Conservation (phyloP, 2,797 vertebrate genomes). For the Triplophysa bombifrons region DNA sequence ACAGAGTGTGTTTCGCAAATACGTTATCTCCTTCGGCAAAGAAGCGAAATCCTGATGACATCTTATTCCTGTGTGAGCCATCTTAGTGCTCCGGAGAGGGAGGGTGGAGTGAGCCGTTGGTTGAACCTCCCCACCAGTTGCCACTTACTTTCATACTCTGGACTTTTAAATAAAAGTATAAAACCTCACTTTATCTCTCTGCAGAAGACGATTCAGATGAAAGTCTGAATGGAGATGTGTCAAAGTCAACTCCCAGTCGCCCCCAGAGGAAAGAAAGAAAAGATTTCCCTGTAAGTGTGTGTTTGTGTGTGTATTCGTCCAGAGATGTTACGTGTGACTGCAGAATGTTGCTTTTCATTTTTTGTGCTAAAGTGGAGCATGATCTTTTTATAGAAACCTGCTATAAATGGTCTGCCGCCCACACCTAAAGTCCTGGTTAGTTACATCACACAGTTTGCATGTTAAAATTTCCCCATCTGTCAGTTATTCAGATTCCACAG, state of each 20-base stretch:
- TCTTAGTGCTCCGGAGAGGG: no score
- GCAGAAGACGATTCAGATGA: constrained; percentile 84
- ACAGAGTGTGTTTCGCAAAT: no score
- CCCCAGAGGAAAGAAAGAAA: constrained; percentile 89
- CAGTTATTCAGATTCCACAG: not conserved
- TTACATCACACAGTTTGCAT: constrained; percentile 42
- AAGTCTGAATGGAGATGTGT: constrained; percentile 79
- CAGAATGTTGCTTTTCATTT: constrained; percentile 5
- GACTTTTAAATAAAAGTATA: not conserved
- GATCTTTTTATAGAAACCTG: constrained; percentile 83
- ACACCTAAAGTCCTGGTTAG: constrained; percentile 99
- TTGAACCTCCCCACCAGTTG: no score
- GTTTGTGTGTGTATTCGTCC: not conserved
- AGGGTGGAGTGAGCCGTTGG: no score
- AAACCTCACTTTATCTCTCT: not conserved
- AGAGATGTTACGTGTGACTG: not conserved
- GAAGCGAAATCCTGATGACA: no score
- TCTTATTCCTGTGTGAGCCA: no score
- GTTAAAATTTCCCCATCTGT: constrained; percentile 18
- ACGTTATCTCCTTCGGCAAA: no score
- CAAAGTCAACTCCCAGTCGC: constrained; percentile 78
- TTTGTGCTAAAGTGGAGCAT: constrained; percentile 28
- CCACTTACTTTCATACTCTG: no score
- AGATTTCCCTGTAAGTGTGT: constrained; percentile 89
- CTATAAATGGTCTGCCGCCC: constrained; percentile 95